phyloP scores from a whole-genome alignment of 2,888 invertebrate genomes.

The Cancer borealis region DNA sequence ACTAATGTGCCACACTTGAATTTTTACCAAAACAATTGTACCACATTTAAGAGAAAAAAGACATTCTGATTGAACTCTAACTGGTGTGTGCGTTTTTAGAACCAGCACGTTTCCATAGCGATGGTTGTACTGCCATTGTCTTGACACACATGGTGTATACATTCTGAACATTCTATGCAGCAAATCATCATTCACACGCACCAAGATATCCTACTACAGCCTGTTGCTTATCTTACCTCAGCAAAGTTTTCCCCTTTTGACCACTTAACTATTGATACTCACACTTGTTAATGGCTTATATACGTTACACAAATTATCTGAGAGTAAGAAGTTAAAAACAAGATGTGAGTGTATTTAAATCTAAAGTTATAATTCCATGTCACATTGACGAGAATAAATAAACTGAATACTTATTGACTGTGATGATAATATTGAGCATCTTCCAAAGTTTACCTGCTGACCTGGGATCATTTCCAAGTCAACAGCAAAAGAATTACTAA shows the following conservation, averaged over 20 bases:
- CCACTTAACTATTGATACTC: neutral
- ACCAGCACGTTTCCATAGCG: neutral
- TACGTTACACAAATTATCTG: neutral
- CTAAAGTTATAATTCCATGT: neutral
- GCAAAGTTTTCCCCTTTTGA: neutral
- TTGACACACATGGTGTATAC: neutral
- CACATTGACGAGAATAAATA: too few species aligned
- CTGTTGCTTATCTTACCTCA: neutral
- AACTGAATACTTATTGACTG: too few species aligned
- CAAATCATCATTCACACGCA: conserved; percentile 12
- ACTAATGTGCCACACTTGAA: neutral
- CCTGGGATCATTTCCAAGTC: neutral
- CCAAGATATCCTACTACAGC: neutral
- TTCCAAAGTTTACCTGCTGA: too few species aligned
- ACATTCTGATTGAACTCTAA: neutral
- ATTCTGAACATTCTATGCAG: neutral
- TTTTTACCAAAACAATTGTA: conserved; percentile 6
- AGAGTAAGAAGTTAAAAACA: neutral
- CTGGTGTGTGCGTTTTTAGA: neutral
- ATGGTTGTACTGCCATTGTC: neutral
- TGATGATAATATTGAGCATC: neutral
- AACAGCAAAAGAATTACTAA: neutral
- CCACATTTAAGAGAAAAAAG: neutral
- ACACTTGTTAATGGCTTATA: neutral
- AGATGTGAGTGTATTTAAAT: neutral